These are phyloP conservation scores for Oedothorax gibbosus DNA, from an alignment of 1,140 invertebrate species.

Conservation along the genomic window DNA sequence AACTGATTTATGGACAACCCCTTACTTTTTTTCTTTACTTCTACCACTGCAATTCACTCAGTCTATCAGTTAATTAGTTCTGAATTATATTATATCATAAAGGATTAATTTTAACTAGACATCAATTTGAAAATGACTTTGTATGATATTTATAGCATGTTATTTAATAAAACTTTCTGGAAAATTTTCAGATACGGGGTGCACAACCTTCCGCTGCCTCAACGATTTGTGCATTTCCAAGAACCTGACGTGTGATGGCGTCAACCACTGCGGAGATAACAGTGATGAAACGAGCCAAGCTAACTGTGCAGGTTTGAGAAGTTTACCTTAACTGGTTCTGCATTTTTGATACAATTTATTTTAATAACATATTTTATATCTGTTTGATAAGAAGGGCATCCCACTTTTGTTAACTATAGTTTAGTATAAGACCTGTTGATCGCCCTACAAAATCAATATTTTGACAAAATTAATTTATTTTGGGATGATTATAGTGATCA, in stretches of 20 bases:
- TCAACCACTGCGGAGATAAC: constrained; percentile 92
- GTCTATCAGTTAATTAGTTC: no score
- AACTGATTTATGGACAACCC: no score
- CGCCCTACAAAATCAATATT: neutral
- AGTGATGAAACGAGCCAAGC: constrained; percentile 84
- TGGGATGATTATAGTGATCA: no score
- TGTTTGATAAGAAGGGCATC: neutral
- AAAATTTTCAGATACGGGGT: constrained; percentile 80
- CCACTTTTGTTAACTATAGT: no score
- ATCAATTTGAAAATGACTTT: neutral
- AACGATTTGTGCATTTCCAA: constrained; percentile 88
- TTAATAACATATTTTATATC: neutral
- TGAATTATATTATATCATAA: no score
- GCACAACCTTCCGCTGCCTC: constrained; percentile 87
- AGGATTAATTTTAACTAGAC: no score
- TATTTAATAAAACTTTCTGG: neutral
- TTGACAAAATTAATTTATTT: no score
- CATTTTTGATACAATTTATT: neutral
- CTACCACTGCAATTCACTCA: no score
- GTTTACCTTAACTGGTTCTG: neutral
- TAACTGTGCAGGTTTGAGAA: constrained; percentile 79
- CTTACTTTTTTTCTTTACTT: no score
- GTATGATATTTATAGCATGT: constrained; percentile 49
- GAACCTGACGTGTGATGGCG: constrained; percentile 87
- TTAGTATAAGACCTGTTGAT: no score